These are phyloP conservation scores for Mayetiola destructor DNA, from an alignment of 2,888 invertebrate genomes.

Conservation along the genomic window DNA sequence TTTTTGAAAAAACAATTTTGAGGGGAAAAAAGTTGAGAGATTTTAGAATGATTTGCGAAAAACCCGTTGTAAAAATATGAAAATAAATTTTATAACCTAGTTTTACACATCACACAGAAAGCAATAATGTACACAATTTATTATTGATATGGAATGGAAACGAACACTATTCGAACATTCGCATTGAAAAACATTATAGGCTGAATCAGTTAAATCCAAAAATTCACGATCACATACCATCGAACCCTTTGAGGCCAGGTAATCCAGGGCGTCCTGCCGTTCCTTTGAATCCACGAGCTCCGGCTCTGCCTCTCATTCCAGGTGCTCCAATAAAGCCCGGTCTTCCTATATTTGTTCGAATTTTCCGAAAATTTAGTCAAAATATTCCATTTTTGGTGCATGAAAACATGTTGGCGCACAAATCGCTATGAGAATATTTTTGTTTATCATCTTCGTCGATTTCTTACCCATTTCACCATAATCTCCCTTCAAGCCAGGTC, in stretches of 20 bases:
- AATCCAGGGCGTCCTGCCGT: conserved; percentile 33
- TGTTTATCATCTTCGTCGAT: background rate
- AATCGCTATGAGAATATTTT: background rate
- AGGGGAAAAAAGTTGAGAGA: no score
- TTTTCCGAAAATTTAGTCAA: background rate
- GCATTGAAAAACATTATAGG: background rate
- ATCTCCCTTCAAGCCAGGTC: conserved; percentile 27
- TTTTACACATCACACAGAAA: background rate
- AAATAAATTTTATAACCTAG: no score
- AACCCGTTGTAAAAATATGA: no score
- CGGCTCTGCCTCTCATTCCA: conserved; percentile 29
- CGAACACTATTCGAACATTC: background rate
- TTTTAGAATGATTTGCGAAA: no score
- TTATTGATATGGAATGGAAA: background rate
- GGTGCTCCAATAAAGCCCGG: conserved; percentile 27
- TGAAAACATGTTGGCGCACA: background rate
- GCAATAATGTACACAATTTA: background rate
- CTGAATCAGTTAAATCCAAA: background rate
- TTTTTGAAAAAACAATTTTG: no score
- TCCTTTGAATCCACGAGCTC: conserved; percentile 35
- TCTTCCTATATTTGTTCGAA: conserved; percentile 24
- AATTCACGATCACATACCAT: conserved; percentile 11
- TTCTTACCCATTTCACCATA: conserved; percentile 24
- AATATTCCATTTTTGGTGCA: background rate
- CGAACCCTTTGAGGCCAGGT: conserved; percentile 35